Evolutionary conservation across 2,113 vertebrate species (phyloP).

Genomic region (Cheirogaleus medius): DNA sequence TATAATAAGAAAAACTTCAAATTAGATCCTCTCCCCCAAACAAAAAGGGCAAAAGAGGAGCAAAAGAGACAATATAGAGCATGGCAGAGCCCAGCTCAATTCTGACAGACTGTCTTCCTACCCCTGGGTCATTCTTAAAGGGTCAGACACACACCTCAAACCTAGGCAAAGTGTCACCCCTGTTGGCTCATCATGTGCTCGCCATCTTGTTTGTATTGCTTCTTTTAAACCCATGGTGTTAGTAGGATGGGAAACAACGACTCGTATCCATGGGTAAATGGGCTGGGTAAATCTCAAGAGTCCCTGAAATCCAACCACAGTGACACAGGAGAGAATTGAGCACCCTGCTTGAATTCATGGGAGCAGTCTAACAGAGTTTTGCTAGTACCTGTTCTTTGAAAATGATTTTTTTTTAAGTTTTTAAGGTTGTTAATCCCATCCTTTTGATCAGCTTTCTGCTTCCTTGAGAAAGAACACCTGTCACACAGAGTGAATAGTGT

Average conservation of each 20-base stretch:
- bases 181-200: fast-evolving
- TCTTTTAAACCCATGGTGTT: neutral
- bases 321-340: neutral
- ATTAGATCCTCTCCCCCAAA: neutral
- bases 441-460: neutral
- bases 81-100: neutral
- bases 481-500: neutral
- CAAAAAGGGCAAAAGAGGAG: neutral
- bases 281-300: neutral
- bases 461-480: neutral
- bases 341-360: neutral
- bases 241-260: neutral
- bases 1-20: neutral
- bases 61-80: neutral
- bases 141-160: too few species aligned
- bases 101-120: neutral
- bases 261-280: fast-evolving
- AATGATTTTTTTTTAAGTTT: neutral
- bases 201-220: neutral
- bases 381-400: neutral
- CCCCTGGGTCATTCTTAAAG: neutral
- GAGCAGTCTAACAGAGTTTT: neutral
- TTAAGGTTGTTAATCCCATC: neutral
- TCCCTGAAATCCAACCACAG: neutral
- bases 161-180: neutral